Evolutionary conservation across 1,140 invertebrate species (phyloP), one percentile per base, ranked within the genome.

Genomic region (Scaptomyza montana): DNA sequence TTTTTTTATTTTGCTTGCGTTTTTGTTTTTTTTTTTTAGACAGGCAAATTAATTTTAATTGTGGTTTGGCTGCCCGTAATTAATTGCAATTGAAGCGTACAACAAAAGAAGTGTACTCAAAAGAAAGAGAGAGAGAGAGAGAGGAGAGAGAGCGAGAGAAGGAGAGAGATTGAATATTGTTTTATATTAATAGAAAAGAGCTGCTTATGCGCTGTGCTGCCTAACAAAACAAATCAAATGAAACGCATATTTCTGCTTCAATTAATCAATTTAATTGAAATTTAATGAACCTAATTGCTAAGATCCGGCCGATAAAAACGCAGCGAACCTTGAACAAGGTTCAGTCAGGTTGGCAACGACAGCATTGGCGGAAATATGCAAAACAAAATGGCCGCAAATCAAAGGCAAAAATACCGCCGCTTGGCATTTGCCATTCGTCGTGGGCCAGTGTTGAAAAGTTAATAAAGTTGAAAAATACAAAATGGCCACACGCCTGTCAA

Each of bases 211-310:
- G 7, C 7, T 25, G 21, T 3, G 33, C 33, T 36, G 65, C 74
- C 79, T 80, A 84, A 79, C 80, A 89, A 80, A 89, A 89, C 85
- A 89, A 89, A 89, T 89, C 84, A 89, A 89, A 89, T 89, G 84
- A 89, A 89, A 89, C 84, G 85, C 77, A 89, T 89, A 89, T 89
- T 89, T 89, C 84, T 89, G 84, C 84, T 89, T 89, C 84, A 89
- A 89, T 89, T 89, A 84, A 89, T 89, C 71, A 75, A 89, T 84
- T 89, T 89, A 89, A 89, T 89, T 89, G 84, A 89, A 89, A 89
- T 84, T 89, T 89, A 89, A 89, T 89, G 79, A 89, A 89, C 69
- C 82, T 89, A 89, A 89, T 89, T 89, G 84, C 80, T 74, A 78
- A 73, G 82, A 74, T 68, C 56, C 33, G n/a, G 12, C 39, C 39